Conservation (phyloP, 2,797 vertebrate species). For the Rhadinocentrus ornatus region DNA sequence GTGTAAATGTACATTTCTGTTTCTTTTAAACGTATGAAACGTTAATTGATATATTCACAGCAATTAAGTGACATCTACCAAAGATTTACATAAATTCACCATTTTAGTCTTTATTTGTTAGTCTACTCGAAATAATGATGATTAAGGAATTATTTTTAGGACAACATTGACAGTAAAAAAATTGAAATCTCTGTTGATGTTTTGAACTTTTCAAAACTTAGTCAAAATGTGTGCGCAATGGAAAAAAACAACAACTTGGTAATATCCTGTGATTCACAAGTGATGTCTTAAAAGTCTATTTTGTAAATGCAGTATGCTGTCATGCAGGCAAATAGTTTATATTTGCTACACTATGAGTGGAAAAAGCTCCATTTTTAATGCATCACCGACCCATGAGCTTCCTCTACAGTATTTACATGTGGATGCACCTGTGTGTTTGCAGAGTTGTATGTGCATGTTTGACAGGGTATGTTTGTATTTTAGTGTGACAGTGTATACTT, state of each 20-base stretch:
- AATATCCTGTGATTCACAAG: conserved; percentile 52
- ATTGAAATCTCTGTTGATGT: not conserved
- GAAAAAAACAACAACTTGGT: conserved; percentile 11
- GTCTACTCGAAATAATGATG: not conserved
- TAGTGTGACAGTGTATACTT: conserved; percentile 78
- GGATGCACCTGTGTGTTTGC: conserved; percentile 78
- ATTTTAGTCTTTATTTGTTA: not conserved
- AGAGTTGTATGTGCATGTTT: conserved; percentile 66
- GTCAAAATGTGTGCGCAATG: conserved; percentile 36
- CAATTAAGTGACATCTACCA: not conserved
- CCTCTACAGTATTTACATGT: conserved; percentile 64
- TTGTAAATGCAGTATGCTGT: conserved; percentile 41
- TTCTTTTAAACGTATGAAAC: conserved; percentile 19
- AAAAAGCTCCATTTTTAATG: conserved; percentile 53
- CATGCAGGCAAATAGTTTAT: conserved; percentile 48
- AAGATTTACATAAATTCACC: not conserved
- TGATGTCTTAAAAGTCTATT: conserved; percentile 39
- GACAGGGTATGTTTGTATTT: conserved; percentile 74
- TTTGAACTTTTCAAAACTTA: conserved; percentile 2
- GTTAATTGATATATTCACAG: conserved; percentile 7
- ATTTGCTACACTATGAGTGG: conserved; percentile 44
- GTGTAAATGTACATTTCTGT: conserved; percentile 47
- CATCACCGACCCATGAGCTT: conserved; percentile 49
- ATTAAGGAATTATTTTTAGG: not conserved
- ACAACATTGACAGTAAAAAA: not conserved